phyloP scores from a whole-genome alignment of 1,140 invertebrate genomes.

The Sycobia sp. region DNA sequence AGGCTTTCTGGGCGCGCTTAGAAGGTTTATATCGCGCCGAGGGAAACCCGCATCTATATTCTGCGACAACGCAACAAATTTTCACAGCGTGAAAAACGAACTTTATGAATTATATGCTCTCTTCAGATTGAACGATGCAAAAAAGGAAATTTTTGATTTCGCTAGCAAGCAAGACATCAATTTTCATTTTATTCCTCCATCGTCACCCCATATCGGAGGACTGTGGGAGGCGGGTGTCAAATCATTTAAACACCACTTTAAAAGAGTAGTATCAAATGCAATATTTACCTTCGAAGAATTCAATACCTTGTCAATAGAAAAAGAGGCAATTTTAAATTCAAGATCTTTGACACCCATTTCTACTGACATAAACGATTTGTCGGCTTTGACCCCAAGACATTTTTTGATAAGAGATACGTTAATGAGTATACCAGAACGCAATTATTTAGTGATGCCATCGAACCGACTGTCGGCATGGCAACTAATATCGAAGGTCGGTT shows the following conservation, averaged over 20 bases:
- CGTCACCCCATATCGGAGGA: not conserved
- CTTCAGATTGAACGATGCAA: constrained; percentile 7
- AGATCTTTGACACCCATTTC: constrained; percentile 37
- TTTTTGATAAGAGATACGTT: constrained; percentile 43
- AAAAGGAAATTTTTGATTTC: constrained; percentile 24
- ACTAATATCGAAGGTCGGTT: constrained; percentile 34
- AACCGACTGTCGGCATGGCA: constrained; percentile 42
- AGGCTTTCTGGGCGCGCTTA: not conserved
- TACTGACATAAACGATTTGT: constrained; percentile 33
- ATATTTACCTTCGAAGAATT: constrained; percentile 41
- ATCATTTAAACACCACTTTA: constrained; percentile 38
- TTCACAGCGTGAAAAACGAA: not conserved
- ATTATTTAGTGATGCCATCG: constrained; percentile 2
- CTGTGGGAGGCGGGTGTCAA: no score
- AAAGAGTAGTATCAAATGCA: constrained; percentile 21
- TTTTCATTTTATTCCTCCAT: constrained; percentile 42
- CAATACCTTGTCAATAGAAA: constrained; percentile 38
- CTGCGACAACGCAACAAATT: constrained; percentile 41
- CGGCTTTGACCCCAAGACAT: constrained; percentile 38
- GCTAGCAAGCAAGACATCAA: constrained; percentile 30
- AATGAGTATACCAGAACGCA: constrained; percentile 11
- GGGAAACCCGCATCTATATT: constrained; percentile 23
- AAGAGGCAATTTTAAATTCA: constrained; percentile 48
- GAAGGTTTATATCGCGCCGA: not conserved
- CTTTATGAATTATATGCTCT: constrained; percentile 26